These are phyloP conservation scores for Delia radicum DNA, from an alignment of 1,140 invertebrate genomes.

Conservation along the genomic window DNA sequence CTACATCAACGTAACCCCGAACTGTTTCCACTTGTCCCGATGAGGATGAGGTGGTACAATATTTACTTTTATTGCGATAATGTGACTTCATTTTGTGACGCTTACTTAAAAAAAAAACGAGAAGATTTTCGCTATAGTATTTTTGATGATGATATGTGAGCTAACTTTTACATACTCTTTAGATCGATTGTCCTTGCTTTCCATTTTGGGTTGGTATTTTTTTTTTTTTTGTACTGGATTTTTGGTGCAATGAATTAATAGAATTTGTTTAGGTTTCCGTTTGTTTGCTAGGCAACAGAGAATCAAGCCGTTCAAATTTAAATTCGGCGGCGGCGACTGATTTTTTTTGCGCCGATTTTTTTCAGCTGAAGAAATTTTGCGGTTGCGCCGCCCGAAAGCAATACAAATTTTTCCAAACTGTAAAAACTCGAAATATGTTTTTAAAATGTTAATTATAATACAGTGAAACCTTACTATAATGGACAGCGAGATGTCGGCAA, in stretches of 20 bases:
- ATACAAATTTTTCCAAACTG: too few species aligned
- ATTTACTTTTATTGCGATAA: conserved; percentile 31
- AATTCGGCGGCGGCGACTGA: background rate
- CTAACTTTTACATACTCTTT: conserved; percentile 45
- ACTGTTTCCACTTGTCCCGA: conserved; percentile 34
- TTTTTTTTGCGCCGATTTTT: too few species aligned
- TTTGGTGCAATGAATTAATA: background rate
- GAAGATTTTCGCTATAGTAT: background rate
- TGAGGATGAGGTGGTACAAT: conserved; percentile 41
- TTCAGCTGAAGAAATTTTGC: background rate
- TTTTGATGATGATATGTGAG: background rate
- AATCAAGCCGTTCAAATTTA: too few species aligned
- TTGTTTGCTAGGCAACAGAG: background rate
- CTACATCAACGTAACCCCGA: conserved; percentile 48
- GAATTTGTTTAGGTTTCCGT: background rate
- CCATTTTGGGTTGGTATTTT: conserved; percentile 32
- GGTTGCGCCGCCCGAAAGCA: background rate
- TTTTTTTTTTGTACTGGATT: background rate
- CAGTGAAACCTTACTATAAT: too few species aligned
- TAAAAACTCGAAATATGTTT: too few species aligned
- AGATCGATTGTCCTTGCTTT: conserved; percentile 51
- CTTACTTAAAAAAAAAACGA: conserved; percentile 33
- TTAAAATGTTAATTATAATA: too few species aligned
- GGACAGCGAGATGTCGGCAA: too few species aligned
- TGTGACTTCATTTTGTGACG: conserved; percentile 46